A percentile compares a stretch with the other conserved stretches of the same genome.
phyloP scores from a whole-genome alignment of 2,113 vertebrate genomes.

The Sinocyclocheilus anophthalmus region DNA sequence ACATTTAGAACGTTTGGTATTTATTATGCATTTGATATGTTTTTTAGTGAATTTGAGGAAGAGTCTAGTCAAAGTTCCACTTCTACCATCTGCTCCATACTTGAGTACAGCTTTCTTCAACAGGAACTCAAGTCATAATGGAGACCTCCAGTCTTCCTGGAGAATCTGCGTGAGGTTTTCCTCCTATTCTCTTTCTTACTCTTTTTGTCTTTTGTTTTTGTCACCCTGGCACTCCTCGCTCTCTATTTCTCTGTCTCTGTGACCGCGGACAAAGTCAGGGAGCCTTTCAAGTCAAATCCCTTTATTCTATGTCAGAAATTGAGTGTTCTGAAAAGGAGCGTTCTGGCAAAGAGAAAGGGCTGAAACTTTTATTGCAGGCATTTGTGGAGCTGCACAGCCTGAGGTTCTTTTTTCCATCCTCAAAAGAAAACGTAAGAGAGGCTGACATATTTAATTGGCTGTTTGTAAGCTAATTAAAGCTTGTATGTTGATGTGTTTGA shows the following conservation, averaged over 20 bases:
- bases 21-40: neutral
- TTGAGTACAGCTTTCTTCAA: neutral
- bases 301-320: slow-evolving; percentile 59
- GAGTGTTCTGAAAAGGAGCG: slow-evolving; percentile 64
- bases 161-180: slow-evolving; percentile 29
- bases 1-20: neutral
- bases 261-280: slow-evolving; percentile 57
- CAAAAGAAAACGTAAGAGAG: slow-evolving; percentile 34
- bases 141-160: slow-evolving; percentile 13
- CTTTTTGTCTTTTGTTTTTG: slow-evolving; percentile 35
- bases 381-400: slow-evolving; percentile 51
- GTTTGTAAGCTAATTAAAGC: slow-evolving; percentile 54
- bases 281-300: slow-evolving; percentile 58
- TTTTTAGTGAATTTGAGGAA: neutral
- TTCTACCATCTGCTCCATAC: neutral
- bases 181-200: neutral
- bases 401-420: neutral
- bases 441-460: slow-evolving; percentile 55
- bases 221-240: slow-evolving; percentile 25
- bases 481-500: slow-evolving; percentile 50
- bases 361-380: slow-evolving; percentile 49
- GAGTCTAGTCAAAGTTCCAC: neutral
- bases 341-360: slow-evolving; percentile 43
- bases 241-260: slow-evolving; percentile 48
- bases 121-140: neutral